These are phyloP conservation scores for Desoria tigrina DNA, from an alignment of 2,888 invertebrate species.

Conservation along the genomic window DNA sequence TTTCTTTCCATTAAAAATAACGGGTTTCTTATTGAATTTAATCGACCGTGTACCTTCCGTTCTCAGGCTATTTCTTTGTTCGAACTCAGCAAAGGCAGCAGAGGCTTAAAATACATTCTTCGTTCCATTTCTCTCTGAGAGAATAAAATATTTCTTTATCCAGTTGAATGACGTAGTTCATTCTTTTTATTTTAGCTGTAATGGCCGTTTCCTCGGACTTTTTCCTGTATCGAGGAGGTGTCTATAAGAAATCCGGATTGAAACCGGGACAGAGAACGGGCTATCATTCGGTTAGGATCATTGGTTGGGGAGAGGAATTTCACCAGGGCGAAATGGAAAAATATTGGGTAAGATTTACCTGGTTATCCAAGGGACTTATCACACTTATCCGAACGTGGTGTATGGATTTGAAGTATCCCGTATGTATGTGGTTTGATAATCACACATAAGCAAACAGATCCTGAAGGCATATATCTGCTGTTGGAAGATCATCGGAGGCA, in stretches of 20 bases:
- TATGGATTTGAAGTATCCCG: too few species aligned
- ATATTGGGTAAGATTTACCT: constrained; percentile 73
- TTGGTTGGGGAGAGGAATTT: constrained; percentile 87
- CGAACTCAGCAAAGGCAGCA: neutral
- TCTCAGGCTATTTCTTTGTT: constrained; percentile 3
- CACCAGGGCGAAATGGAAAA: constrained; percentile 64
- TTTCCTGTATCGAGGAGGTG: constrained; percentile 82
- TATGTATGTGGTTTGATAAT: too few species aligned
- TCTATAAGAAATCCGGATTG: constrained; percentile 71
- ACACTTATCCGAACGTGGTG: too few species aligned
- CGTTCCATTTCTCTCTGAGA: neutral
- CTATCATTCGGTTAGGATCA: constrained; percentile 85
- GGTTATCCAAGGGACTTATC: too few species aligned
- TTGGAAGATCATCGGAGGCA: too few species aligned
- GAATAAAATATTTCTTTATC: constrained; percentile 8
- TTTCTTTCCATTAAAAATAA: neutral
- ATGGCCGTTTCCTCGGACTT: constrained; percentile 90
- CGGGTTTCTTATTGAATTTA: constrained; percentile 18
- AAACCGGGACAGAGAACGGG: constrained; percentile 63
- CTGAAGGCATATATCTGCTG: too few species aligned
- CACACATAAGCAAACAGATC: too few species aligned
- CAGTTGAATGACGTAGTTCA: constrained; percentile 7
- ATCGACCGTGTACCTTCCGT: constrained; percentile 8
- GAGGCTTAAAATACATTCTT: neutral
- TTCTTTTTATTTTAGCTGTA: constrained; percentile 66